A percentile compares a stretch with the other conserved stretches of the same genome.
Evolutionary conservation across 2,888 invertebrate species (phyloP).

Genomic region (Melangyna quadrimaculata): DNA sequence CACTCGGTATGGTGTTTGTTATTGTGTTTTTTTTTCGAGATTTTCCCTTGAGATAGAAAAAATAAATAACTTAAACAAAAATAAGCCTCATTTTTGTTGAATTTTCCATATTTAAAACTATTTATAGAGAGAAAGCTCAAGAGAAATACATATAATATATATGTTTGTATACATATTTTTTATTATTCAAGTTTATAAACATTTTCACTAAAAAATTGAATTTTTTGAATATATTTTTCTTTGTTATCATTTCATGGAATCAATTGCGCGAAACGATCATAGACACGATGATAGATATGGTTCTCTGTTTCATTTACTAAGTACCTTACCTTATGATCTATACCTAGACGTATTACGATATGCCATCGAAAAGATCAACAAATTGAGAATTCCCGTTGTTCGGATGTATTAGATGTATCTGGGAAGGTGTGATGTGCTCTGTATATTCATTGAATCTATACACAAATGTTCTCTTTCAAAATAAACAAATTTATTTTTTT

Average conservation of each 20-base stretch:
- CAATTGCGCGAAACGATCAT: conserved; percentile 58
- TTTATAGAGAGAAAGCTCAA: conserved; percentile 36
- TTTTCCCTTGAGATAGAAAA: conserved; percentile 59
- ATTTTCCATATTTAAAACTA: conserved; percentile 32
- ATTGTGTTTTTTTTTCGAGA: conserved; percentile 53
- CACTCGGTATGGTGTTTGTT: conserved; percentile 37
- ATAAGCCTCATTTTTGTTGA: conserved; percentile 1
- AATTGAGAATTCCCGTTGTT: conserved; percentile 71
- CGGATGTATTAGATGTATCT: conserved; percentile 54
- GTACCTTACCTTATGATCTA: background rate
- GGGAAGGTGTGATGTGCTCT: conserved; percentile 43
- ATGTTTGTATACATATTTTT: background rate
- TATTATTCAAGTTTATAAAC: conserved; percentile 24
- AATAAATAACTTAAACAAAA: conserved; percentile 15
- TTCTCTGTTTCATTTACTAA: conserved; percentile 68
- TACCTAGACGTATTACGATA: too few species aligned
- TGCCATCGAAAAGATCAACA: conserved; percentile 36
- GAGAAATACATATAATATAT: too few species aligned
- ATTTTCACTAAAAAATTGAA: conserved; percentile 25
- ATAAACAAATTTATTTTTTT: conserved; percentile 61
- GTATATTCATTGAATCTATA: conserved; percentile 14
- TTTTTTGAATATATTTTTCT: conserved; percentile 51
- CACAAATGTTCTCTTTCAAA: conserved; percentile 48
- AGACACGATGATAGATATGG: conserved; percentile 62
- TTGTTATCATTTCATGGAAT: conserved; percentile 41